Conservation (phyloP, 2,113 vertebrate genomes). For the Pterocles burchelli region DNA sequence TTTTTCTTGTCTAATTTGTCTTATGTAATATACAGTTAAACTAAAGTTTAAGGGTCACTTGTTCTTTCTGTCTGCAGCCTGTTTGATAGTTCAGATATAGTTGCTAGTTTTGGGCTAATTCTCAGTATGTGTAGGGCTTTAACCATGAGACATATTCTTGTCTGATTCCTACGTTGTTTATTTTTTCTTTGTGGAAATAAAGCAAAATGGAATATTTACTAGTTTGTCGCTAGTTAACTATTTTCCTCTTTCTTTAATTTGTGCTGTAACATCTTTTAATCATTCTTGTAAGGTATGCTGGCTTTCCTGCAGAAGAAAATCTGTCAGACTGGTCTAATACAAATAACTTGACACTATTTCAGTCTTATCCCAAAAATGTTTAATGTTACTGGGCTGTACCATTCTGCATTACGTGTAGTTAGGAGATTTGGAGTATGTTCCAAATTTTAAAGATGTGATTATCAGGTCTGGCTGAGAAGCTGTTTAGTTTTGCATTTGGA, state of each 20-base stretch:
- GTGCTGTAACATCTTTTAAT: neutral
- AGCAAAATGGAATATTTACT: conserved; percentile 10
- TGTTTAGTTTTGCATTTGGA: neutral
- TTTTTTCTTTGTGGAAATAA: neutral
- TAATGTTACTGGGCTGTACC: neutral
- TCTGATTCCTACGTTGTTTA: neutral
- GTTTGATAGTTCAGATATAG: neutral
- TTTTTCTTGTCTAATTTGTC: neutral
- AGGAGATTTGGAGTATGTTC: neutral
- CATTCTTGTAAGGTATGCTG: neutral
- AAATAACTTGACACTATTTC: neutral
- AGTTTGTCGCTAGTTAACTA: neutral
- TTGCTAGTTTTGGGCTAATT: conserved; percentile 18
- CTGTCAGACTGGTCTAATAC: neutral
- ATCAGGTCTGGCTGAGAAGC: neutral
- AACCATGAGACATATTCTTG: neutral
- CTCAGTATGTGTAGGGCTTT: neutral
- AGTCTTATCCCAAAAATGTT: neutral
- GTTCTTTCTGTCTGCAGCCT: neutral
- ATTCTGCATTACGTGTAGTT: neutral
- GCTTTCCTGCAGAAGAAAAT: neutral
- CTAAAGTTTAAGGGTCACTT: neutral
- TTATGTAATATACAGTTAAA: neutral
- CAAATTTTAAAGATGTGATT: neutral
- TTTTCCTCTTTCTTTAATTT: neutral